These are phyloP conservation scores for Falcunculus frontatus DNA, from an alignment of 2,113 vertebrate species.

Conservation along the genomic window DNA sequence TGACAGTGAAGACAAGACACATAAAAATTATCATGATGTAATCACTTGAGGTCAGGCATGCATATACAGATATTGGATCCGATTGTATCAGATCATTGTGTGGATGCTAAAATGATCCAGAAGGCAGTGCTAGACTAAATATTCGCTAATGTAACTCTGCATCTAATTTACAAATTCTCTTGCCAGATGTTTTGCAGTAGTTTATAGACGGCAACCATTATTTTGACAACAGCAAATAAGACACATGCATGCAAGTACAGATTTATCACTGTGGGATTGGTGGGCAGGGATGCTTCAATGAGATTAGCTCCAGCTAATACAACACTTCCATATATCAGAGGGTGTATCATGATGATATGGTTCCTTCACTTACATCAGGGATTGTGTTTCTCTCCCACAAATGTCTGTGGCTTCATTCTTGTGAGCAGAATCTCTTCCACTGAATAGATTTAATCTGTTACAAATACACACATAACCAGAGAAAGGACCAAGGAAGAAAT, in stretches of 20 bases:
- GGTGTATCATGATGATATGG: background rate
- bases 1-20: background rate
- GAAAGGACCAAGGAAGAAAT: background rate
- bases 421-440: background rate
- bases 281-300: background rate
- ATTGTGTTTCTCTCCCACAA: background rate
- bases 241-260: fast-evolving
- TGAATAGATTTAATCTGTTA: background rate
- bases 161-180: background rate
- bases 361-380: background rate
- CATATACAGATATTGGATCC: background rate
- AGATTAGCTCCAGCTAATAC: background rate
- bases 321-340: background rate
- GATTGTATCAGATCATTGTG: background rate
- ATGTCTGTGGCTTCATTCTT: background rate
- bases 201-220: background rate
- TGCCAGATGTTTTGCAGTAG: background rate
- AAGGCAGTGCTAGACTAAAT: background rate
- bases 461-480: background rate
- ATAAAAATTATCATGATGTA: background rate
- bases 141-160: background rate
- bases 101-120: background rate
- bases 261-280: background rate
- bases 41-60: background rate
- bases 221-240: background rate